phyloP scores from a whole-genome alignment of 2,797 vertebrate genomes.

The Nyctibius grandis region DNA sequence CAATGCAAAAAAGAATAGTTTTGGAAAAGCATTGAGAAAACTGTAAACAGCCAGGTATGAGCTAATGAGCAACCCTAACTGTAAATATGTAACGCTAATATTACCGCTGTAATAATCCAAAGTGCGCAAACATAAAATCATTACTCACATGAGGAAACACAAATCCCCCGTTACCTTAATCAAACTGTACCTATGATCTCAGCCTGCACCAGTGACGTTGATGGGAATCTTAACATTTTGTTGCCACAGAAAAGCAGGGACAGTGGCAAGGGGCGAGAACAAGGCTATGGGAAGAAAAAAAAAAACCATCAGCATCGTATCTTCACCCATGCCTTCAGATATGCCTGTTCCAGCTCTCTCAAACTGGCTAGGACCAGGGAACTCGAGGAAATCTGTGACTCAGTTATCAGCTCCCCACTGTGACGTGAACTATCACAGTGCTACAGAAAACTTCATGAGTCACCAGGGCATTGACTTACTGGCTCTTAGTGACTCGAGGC shows the following conservation, averaged over 20 bases:
- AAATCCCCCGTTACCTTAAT: not conserved
- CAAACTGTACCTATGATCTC: not conserved
- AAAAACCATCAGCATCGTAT: not conserved
- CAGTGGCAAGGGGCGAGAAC: not conserved
- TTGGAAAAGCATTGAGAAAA: not conserved
- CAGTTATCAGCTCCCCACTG: not conserved
- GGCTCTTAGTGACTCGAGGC: not conserved
- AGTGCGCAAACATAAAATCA: not conserved
- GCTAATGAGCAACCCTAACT: not conserved
- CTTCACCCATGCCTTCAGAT: not conserved
- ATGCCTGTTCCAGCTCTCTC: not conserved
- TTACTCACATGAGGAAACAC: not conserved
- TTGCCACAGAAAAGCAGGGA: not conserved
- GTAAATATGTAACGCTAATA: not conserved
- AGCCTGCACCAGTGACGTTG: not conserved
- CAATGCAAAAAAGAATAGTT: rapidly evolving
- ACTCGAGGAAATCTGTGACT: not conserved
- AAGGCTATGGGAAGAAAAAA: not conserved
- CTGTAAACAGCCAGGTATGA: not conserved
- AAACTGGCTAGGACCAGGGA: not conserved
- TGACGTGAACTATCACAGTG: not conserved
- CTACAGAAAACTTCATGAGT: not conserved
- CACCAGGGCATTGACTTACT: not conserved
- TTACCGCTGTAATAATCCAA: not conserved
- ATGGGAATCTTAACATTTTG: not conserved